Conservation (phyloP, 1,140 invertebrate species). For the Stegodyphus mimosarum region DNA sequence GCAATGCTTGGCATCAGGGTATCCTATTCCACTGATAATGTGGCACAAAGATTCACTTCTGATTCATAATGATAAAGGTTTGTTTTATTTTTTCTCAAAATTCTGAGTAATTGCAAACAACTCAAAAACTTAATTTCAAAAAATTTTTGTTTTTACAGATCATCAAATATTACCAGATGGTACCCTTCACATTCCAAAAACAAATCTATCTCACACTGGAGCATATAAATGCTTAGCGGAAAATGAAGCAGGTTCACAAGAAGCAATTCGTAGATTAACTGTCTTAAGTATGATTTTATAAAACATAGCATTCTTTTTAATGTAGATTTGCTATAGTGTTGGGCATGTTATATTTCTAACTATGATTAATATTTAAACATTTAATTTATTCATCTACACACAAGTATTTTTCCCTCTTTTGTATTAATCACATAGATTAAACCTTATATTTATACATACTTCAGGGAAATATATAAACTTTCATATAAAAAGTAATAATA, state of each 20-base stretch:
- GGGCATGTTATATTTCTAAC: no score
- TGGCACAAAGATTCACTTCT: slow-evolving; percentile 70
- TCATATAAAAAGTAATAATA: no score
- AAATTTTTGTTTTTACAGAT: slow-evolving; percentile 4
- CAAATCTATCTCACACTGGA: slow-evolving; percentile 65
- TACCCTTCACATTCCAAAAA: slow-evolving; percentile 29
- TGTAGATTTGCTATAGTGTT: no score
- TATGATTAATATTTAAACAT: no score
- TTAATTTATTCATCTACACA: no score
- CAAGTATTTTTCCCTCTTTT: no score
- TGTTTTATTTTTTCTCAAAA: not conserved
- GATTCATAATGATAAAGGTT: not conserved
- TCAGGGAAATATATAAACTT: no score
- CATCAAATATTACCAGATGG: slow-evolving; percentile 37
- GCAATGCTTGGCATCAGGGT: slow-evolving; percentile 63
- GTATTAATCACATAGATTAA: no score
- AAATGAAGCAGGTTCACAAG: slow-evolving; percentile 68
- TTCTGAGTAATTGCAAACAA: not conserved
- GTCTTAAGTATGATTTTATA: slow-evolving; percentile 67
- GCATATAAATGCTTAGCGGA: slow-evolving; percentile 68
- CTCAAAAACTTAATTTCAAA: not conserved
- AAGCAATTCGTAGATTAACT: slow-evolving; percentile 65
- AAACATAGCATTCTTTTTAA: not conserved
- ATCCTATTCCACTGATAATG: slow-evolving; percentile 62
- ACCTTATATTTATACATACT: no score